These are phyloP conservation scores for Agrochola macilenta DNA, from an alignment of 2,888 invertebrate species.

Conservation along the genomic window DNA sequence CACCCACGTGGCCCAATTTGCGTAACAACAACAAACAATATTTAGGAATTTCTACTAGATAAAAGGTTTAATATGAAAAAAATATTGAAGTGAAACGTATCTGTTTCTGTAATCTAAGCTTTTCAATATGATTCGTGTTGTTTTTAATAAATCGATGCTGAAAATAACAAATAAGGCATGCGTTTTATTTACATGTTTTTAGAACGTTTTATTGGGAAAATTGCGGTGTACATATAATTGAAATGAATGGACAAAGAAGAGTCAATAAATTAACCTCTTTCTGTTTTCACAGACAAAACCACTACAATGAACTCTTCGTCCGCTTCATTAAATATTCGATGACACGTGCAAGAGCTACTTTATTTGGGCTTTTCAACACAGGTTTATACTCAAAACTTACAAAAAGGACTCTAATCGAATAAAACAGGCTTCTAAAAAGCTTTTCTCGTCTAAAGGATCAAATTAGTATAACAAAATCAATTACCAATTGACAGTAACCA, in stretches of 20 bases:
- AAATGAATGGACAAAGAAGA: not conserved
- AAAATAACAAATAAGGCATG: slow-evolving; percentile 3
- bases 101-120: not conserved
- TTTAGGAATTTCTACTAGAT: not conserved
- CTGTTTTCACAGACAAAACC: slow-evolving; percentile 36
- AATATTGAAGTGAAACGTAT: not conserved
- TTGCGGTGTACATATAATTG: not conserved
- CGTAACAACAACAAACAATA: slow-evolving; percentile 39
- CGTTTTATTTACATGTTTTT: slow-evolving; percentile 14
- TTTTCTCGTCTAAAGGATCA: slow-evolving; percentile 49
- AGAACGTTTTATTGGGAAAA: not conserved
- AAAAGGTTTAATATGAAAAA: not conserved
- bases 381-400: slow-evolving; percentile 33
- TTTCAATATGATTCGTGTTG: not conserved
- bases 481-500: slow-evolving; percentile 59
- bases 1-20: slow-evolving; percentile 32
- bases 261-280: slow-evolving; percentile 13
- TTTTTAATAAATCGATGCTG: not conserved
- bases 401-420: slow-evolving; percentile 33
- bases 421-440: slow-evolving; percentile 44
- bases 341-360: slow-evolving; percentile 47
- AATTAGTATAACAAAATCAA: slow-evolving; percentile 66
- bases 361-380: slow-evolving; percentile 8
- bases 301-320: slow-evolving; percentile 19
- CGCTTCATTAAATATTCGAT: slow-evolving; percentile 37